A percentile compares a stretch with the other conserved stretches of the same genome.
Evolutionary conservation across 2,113 vertebrate genomes (phyloP).

Genomic region (Heterotilapia buettikoferi): DNA sequence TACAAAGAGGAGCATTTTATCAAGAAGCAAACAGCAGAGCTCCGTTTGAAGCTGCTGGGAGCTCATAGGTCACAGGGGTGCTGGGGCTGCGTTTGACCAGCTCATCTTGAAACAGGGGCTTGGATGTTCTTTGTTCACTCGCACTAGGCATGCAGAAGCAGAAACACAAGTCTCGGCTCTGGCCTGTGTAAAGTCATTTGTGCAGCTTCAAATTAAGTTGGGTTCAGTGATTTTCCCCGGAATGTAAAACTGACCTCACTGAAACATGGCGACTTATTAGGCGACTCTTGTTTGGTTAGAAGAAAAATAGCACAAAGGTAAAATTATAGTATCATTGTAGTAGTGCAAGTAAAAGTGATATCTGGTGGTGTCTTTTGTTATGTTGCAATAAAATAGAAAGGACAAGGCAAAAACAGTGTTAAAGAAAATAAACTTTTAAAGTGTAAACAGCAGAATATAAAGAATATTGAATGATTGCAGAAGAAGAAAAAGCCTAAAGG

Average conservation of each 20-base stretch:
- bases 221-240: conserved; percentile 18
- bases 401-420: neutral
- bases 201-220: conserved; percentile 32
- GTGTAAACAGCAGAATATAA: neutral
- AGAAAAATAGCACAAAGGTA: neutral
- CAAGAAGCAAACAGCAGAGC: conserved; percentile 64
- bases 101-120: conserved; percentile 61
- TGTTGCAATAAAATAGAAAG: neutral
- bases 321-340: neutral
- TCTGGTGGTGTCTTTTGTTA: neutral
- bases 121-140: conserved; percentile 58
- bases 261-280: conserved; percentile 22
- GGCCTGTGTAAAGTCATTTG: conserved; percentile 36
- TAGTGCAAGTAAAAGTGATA: neutral
- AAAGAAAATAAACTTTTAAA: neutral
- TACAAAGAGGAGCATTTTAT: conserved; percentile 64
- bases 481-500: neutral
- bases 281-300: neutral
- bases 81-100: conserved; percentile 58
- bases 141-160: conserved; percentile 30
- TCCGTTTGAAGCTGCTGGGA: conserved; percentile 63
- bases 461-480: neutral
- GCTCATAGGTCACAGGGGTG: conserved; percentile 52
- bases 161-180: conserved; percentile 20
- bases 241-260: conserved; percentile 15